These are phyloP conservation scores for Tachysurus fulvidraco DNA, from an alignment of 2,113 vertebrate genomes.

Conservation along the genomic window DNA sequence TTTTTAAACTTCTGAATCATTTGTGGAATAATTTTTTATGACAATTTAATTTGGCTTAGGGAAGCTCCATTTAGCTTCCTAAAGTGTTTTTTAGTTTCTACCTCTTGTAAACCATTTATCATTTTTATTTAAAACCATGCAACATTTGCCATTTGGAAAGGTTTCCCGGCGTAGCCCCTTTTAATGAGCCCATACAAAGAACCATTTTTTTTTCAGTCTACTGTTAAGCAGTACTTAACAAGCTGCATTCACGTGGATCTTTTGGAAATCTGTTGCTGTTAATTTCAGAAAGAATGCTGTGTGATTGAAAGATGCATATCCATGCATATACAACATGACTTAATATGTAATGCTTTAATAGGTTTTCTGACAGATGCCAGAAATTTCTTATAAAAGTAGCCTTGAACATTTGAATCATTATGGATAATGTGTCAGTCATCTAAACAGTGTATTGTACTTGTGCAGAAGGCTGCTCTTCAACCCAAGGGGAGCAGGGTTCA, in stretches of 20 bases:
- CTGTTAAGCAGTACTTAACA: neutral
- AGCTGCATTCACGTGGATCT: neutral
- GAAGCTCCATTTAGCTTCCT: neutral
- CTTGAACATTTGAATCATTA: neutral
- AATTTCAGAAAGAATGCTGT: neutral
- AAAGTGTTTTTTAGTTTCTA: neutral
- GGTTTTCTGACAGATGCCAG: neutral
- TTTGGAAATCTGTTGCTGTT: neutral
- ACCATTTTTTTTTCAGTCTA: neutral
- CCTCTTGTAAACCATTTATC: neutral
- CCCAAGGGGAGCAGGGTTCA: constrained; percentile 87
- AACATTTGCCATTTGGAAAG: neutral
- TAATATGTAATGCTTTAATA: too few relatives aligned
- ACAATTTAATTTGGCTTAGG: neutral
- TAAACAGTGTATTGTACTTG: constrained; percentile 9
- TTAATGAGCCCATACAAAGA: neutral
- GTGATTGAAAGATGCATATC: neutral
- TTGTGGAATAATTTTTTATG: neutral
- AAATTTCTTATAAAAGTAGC: neutral
- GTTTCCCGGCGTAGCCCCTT: neutral
- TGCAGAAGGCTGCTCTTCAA: constrained; percentile 75
- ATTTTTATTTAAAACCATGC: neutral
- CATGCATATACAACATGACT: neutral
- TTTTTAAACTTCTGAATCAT: neutral
- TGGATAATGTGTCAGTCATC: neutral